Base-by-base conservation (phyloP, 2,888 invertebrate species). In the Drosophila monieri region DNA sequence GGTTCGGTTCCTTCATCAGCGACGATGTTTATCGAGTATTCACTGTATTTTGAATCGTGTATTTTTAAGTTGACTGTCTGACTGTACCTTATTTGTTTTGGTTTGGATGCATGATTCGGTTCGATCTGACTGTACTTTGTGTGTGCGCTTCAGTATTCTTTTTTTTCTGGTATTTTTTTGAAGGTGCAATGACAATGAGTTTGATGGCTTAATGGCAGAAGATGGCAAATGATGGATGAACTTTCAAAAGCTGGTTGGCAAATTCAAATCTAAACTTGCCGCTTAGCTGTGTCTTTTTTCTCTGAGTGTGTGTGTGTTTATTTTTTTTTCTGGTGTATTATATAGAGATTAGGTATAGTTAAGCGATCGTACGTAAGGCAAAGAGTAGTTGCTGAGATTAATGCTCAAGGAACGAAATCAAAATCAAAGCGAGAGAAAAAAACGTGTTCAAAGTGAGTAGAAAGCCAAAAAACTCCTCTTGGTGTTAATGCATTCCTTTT, bases 311-410 rank as follows among this genome's bases (percentile, higher is more conserved):
- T 37, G 37, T 46, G 43, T 51, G 57, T 35, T 9, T 25, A 12
- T 23, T 18, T 37, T 23, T 35, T 15, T 14, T 48, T 62, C 39
- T 44, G 44, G 49, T 56, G 35, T 23, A 46, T 56, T 30, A 75
- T 61, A 53, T 76, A 67, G 54, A 76, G 58, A 65, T 73, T 74
- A 73, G 80, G 66, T 80, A 76, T 77, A 80, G 65, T 60, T 76
- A 83, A 80, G 84, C 84, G 73, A 83, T 79, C 77, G 75, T 65
- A 80, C 83, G 65, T 83, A 18, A 83, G 69, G 69, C 74, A 79
- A 78, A 66, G 66, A 71, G 64, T 70, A 70, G 70, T 77, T 80
- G 80, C 73, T 66, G 66, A 49, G 66, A 77, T 65, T 35, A 83
- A 83, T 79, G 79, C 80, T 80, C 49, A 56, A 51, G 56, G 53